A percentile compares a stretch with the other conserved stretches of the same genome.
Conservation (phyloP, 2,113 vertebrate genomes). For the Pachycephala philippinensis region DNA sequence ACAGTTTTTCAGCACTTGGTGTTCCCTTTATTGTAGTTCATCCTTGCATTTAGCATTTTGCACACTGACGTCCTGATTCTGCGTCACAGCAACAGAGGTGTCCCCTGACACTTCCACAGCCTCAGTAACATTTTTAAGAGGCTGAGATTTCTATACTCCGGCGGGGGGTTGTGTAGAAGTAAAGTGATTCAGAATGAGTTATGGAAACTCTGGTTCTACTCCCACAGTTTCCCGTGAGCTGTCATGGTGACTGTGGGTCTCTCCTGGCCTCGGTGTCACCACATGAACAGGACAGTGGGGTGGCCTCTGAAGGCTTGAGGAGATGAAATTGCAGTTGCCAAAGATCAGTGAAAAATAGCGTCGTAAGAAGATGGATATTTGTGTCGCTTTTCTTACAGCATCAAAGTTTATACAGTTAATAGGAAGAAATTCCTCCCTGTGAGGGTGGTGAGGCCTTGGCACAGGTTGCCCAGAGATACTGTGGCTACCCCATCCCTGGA, state of each 20-base stretch:
- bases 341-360: not conserved
- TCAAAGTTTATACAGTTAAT: not conserved
- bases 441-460: not conserved
- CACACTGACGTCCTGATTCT: not conserved
- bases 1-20: not conserved
- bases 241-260: not conserved
- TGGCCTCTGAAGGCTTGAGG: not conserved
- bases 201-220: not conserved
- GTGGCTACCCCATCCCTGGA: not conserved
- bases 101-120: not conserved
- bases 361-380: not conserved
- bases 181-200: not conserved
- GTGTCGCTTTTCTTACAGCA: not conserved
- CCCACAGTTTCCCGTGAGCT: fast-evolving
- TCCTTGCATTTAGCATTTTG: not conserved
- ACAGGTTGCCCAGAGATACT: not conserved
- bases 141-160: not conserved
- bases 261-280: not conserved
- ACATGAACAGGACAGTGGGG: not conserved
- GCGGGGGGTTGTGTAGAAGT: not conserved
- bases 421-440: not conserved
- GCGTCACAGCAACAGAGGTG: not conserved
- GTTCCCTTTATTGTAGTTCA: not conserved
- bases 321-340: not conserved
- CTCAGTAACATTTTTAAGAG: not conserved